phyloP scores from a whole-genome alignment of 2,113 vertebrate species.

The Antechinus flavipes region DNA sequence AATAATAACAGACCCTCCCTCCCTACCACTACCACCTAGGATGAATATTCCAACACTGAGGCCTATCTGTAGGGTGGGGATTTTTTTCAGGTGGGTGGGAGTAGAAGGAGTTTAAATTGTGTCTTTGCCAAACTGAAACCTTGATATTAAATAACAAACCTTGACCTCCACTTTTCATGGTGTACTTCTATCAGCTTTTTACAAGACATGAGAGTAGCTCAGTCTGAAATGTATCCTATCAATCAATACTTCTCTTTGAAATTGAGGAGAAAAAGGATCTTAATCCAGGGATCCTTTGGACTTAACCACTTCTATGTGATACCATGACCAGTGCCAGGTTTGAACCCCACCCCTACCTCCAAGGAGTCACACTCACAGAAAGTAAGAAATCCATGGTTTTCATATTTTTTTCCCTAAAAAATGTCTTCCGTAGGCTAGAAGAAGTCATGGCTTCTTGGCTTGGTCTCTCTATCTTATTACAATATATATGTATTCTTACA shows the following conservation, averaged over 20 bases:
- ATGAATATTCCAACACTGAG: not conserved
- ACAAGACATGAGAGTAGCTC: conserved; percentile 55
- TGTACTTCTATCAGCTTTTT: conserved; percentile 73
- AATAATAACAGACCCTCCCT: conserved; percentile 43
- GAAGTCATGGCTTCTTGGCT: not conserved
- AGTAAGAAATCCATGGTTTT: not conserved
- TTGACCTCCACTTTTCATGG: conserved; percentile 79
- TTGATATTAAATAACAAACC: conserved; percentile 73
- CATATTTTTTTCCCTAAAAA: not conserved
- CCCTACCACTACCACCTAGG: not conserved
- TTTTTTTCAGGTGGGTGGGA: not conserved
- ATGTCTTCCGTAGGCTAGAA: not conserved
- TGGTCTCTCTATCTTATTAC: not conserved
- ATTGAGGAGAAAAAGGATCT: conserved; percentile 64
- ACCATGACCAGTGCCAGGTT: not conserved
- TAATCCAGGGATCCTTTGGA: conserved; percentile 58
- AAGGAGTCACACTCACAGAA: not conserved
- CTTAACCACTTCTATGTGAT: conserved; percentile 68
- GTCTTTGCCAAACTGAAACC: conserved; percentile 76
- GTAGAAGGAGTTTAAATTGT: not conserved
- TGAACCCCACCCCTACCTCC: not conserved
- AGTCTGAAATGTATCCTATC: conserved; percentile 67
- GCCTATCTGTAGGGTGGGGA: not conserved
- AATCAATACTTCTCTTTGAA: conserved; percentile 62
- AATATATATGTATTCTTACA: not conserved